Evolutionary conservation across 2,113 vertebrate genomes (phyloP).

Genomic region (Malaclemys terrapin): DNA sequence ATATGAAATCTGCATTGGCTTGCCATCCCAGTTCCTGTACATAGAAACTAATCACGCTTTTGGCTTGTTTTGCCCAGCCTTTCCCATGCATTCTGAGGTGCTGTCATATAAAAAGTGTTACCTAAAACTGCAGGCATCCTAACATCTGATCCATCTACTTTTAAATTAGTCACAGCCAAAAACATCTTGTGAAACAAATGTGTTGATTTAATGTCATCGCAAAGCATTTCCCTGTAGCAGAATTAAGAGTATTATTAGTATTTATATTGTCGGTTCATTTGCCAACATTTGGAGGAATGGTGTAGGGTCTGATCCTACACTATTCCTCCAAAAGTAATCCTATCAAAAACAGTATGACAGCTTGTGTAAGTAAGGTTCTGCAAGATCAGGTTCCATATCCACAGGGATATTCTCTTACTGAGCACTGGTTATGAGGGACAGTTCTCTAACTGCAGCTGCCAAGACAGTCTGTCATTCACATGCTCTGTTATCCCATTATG

Average conservation of each 20-base stretch:
- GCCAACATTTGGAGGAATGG: no score
- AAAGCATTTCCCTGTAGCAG: constrained; percentile 21
- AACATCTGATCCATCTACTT: constrained; percentile 42
- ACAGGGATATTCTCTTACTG: neutral
- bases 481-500: neutral
- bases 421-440: neutral
- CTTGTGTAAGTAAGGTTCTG: neutral
- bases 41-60: neutral
- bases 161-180: constrained; percentile 43
- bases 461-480: neutral
- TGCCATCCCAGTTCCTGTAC: neutral
- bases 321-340: neutral
- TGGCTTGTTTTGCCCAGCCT: neutral
- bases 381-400: neutral
- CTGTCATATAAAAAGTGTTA: neutral
- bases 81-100: neutral
- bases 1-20: neutral
- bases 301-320: neutral
- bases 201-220: constrained; percentile 51
- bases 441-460: neutral
- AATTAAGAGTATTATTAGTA: constrained; percentile 43
- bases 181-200: constrained; percentile 67
- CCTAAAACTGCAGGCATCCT: constrained; percentile 31
- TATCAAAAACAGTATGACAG: neutral
- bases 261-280: constrained; percentile 35